These are phyloP conservation scores for Conistra vaccinii DNA, from an alignment of 2,888 invertebrate species.

Conservation along the genomic window DNA sequence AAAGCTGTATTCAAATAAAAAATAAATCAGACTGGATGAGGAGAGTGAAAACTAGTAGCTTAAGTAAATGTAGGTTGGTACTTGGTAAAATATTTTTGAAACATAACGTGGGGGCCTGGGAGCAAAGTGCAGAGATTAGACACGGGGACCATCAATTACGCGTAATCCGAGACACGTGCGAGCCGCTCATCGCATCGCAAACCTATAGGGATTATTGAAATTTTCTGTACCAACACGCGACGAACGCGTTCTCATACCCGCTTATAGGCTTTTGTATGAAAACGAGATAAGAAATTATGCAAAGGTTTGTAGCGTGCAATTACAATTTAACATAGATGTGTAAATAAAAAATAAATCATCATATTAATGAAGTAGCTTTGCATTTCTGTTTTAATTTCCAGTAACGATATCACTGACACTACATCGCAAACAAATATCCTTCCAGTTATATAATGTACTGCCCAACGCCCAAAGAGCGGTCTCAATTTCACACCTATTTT, in stretches of 20 bases:
- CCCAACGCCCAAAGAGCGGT: slow-evolving; percentile 8
- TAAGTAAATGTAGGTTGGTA: slow-evolving; percentile 49
- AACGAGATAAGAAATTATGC: slow-evolving; percentile 64
- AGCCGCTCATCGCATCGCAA: slow-evolving; percentile 80
- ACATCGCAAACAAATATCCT: slow-evolving; percentile 2
- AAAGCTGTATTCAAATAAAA: slow-evolving; percentile 38
- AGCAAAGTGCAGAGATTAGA: slow-evolving; percentile 89
- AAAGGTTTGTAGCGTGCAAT: slow-evolving; percentile 45
- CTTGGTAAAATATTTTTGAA: slow-evolving; percentile 55
- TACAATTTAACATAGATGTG: slow-evolving; percentile 28
- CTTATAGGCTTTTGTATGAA: slow-evolving; percentile 50
- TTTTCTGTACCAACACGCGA: slow-evolving; percentile 77
- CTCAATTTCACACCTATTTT: slow-evolving; percentile 63
- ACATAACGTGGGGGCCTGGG: slow-evolving; percentile 55
- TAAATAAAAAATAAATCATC: slow-evolving; percentile 41
- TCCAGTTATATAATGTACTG: slow-evolving; percentile 5
- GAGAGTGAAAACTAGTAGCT: slow-evolving; percentile 33
- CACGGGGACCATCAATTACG: slow-evolving; percentile 87
- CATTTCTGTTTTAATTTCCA: slow-evolving; percentile 5
- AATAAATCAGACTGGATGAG: slow-evolving; percentile 22
- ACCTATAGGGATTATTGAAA: slow-evolving; percentile 88
- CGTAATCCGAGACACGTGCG: slow-evolving; percentile 88
- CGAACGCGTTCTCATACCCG: slow-evolving; percentile 60
- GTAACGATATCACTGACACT: not conserved
- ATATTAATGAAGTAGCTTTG: slow-evolving; percentile 12